phyloP scores from a whole-genome alignment of 2,797 vertebrate species.

The Sarcophilus harrisii region DNA sequence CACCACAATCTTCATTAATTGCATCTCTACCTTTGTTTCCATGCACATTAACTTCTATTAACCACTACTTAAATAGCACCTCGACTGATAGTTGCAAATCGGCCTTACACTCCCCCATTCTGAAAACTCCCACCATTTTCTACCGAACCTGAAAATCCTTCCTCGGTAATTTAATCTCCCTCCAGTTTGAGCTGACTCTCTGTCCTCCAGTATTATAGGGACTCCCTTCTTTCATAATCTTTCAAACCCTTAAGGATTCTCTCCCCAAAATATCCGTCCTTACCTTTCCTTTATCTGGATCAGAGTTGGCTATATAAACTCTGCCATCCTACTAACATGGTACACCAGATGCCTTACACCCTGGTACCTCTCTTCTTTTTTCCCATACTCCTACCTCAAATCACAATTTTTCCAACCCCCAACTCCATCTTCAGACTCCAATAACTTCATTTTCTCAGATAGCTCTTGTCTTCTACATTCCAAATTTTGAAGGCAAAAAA shows the following conservation, averaged over 20 bases:
- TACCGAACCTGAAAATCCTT: conserved; percentile 17
- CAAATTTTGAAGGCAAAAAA: background rate
- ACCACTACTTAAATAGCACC: background rate
- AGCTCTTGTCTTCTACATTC: background rate
- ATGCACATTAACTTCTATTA: background rate
- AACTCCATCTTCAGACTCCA: background rate
- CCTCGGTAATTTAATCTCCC: background rate
- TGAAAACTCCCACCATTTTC: background rate
- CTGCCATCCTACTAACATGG: background rate
- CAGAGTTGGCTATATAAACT: background rate
- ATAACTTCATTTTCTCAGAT: background rate
- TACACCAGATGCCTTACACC: background rate
- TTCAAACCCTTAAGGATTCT: background rate
- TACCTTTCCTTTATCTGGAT: background rate
- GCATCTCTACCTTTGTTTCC: background rate
- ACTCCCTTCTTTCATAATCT: background rate
- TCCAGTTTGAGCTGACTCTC: background rate
- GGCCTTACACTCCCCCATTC: background rate
- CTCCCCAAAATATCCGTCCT: background rate
- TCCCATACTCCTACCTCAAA: background rate
- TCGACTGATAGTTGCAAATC: background rate
- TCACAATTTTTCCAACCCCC: background rate
- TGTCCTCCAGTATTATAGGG: conserved; percentile 6
- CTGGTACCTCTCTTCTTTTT: background rate
- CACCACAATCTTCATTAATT: background rate